Base-by-base conservation (phyloP, 2,113 vertebrate species). In the Beaufortia kweichowensis region DNA sequence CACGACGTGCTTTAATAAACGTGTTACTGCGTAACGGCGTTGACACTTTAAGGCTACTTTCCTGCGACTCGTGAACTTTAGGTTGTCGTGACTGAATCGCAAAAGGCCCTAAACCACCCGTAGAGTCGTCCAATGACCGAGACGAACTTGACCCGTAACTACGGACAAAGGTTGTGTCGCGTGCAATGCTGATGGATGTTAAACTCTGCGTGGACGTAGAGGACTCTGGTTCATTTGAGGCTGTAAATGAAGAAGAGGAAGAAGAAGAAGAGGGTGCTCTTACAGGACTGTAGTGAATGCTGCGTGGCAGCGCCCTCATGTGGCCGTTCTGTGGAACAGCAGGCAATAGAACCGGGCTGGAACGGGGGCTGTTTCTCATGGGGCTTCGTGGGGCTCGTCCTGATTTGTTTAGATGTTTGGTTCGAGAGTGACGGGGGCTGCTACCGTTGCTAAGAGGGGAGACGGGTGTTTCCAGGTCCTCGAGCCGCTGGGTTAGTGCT, bases 381-480 rank as follows among this genome's bases (percentile, higher is more conserved):
- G 90, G 91, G 82, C 92, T 93, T 8, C 91, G 81, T 0, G 88
- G 76, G 1, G 84, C 86, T 39, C 90, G 79, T 57, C 90, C 91
- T 0, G 92, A 90, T 79, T 92, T 93, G 68, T 75, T 71, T 35
- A 93, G 86, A 75, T 90, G 89, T 79, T 92, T 92, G 67, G 90
- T 87, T 53, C 90, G 85, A 78, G 91, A 90, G 60, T 89, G 90
- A 1, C 88, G 90, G 9, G 91, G 90, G 77, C 92, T 92, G 86
- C 86, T 82, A 83, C 86, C 89, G 19, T 89, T 72, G 79, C 89
- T 90, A 83, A 87, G 87, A 21, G 88, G 81, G 12, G 84, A 85
- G 0, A 93, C 84, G 61, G 97, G 96, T 0, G 92, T 87, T 83
- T 94, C 92, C 81, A 94, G 84, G 61, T 93, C 91, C 84, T 94